Conservation (phyloP, 1,140 invertebrate species). For the Drosophila subpulchrella region DNA sequence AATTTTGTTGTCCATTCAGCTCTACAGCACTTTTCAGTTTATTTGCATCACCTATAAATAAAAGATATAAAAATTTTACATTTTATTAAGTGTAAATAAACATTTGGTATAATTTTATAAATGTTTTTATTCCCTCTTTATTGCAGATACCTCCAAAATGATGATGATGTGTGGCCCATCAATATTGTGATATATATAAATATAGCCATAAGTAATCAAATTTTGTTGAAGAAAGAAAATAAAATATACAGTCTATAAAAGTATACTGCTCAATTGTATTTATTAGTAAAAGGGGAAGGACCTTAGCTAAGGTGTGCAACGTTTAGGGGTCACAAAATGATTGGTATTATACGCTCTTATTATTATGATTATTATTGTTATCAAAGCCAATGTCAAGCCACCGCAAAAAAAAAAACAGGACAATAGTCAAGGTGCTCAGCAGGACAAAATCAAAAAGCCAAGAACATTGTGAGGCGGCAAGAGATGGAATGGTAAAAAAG, state of each 20-base stretch:
- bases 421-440: conserved; percentile 28
- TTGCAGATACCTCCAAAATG: conserved; percentile 32
- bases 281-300: conserved; percentile 16
- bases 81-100: conserved; percentile 18
- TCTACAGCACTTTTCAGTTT: conserved; percentile 12
- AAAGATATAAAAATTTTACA: conserved; percentile 29
- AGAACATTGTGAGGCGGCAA: conserved; percentile 26
- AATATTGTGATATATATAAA: conserved; percentile 57
- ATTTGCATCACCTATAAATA: conserved; percentile 35
- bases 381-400: conserved; percentile 63
- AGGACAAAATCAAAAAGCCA: conserved; percentile 21
- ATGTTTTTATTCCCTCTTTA: conserved; percentile 5
- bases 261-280: conserved; percentile 27
- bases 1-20: conserved; percentile 5
- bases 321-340: conserved; percentile 69
- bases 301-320: conserved; percentile 13
- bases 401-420: background rate
- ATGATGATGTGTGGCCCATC: conserved; percentile 30
- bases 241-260: conserved; percentile 64
- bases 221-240: conserved; percentile 58
- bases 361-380: conserved; percentile 68
- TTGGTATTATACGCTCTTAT: conserved; percentile 74
- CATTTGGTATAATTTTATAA: conserved; percentile 12
- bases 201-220: conserved; percentile 67
- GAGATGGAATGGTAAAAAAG: conserved; percentile 13